Percentiles rank a stretch among this genome's conserved stretches.
phyloP scores from a whole-genome alignment of 53 echinoderm and acorn worm genomes.

The Mesocentrotus franciscanus region DNA sequence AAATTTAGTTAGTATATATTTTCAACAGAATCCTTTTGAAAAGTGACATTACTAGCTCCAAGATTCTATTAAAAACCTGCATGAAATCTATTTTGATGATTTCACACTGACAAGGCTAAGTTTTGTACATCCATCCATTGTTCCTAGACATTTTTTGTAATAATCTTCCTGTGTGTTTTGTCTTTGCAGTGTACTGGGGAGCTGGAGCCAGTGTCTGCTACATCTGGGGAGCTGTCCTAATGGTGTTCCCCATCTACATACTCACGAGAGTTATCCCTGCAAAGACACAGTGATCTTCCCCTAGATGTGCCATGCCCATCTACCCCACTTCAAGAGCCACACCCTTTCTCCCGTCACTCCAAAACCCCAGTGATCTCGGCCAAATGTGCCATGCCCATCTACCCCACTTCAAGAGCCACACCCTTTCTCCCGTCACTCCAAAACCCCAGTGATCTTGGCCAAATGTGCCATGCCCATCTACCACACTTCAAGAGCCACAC shows the following conservation, averaged over 20 bases:
- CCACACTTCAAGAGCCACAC: not conserved
- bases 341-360: not conserved
- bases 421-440: too few relatives aligned
- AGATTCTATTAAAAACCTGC: too few relatives aligned
- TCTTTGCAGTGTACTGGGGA: constrained; percentile 84
- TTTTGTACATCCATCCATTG: not conserved
- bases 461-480: not conserved
- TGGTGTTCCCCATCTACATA: constrained; percentile 79
- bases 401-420: not conserved
- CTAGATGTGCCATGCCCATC: not conserved
- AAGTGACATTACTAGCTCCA: too few relatives aligned
- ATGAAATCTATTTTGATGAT: not conserved
- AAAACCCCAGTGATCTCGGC: not conserved
- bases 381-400: not conserved
- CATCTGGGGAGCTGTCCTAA: constrained; percentile 79
- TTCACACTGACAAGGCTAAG: too few relatives aligned
- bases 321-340: not conserved
- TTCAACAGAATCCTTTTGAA: too few relatives aligned
- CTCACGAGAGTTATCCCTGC: constrained; percentile 69
- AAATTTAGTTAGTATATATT: too few relatives aligned
- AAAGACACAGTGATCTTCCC: constrained; percentile 52
- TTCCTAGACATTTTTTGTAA: not conserved
- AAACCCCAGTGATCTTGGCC: constrained; percentile 47
- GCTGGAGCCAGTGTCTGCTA: constrained; percentile 84
- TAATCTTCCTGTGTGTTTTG: not conserved